Evolutionary conservation across 2,113 vertebrate genomes (phyloP).

Genomic region (Hystrix brachyura): DNA sequence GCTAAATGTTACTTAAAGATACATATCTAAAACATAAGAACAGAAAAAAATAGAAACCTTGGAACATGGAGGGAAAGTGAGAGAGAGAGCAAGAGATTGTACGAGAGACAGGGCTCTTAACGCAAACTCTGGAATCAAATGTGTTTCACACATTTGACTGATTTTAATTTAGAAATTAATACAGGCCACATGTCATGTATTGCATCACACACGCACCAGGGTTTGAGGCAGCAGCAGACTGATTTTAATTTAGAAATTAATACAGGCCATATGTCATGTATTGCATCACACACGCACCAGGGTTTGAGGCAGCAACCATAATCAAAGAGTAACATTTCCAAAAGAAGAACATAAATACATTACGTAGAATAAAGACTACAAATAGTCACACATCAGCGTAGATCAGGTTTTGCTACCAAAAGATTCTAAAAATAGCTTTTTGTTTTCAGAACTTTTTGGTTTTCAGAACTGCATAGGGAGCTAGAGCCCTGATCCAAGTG

Average conservation of each 20-base stretch:
- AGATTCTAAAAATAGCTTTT: conserved; percentile 18
- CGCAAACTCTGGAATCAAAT: background rate
- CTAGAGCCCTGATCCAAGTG: background rate
- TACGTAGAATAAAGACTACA: conserved; percentile 24
- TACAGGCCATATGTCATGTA: background rate
- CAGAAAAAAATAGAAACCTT: background rate
- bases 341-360: conserved; percentile 31
- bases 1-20: background rate
- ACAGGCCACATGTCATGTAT: background rate
- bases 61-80: background rate
- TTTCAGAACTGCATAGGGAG: conserved; percentile 24
- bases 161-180: conserved; percentile 54
- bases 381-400: background rate
- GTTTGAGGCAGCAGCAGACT: background rate
- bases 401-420: conserved; percentile 35
- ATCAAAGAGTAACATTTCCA: conserved; percentile 43
- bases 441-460: background rate
- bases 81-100: background rate
- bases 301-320: background rate
- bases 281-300: background rate
- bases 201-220: background rate
- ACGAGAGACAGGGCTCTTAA: background rate
- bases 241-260: conserved; percentile 52
- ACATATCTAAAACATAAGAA: background rate
- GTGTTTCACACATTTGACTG: conserved; percentile 35